phyloP scores from a whole-genome alignment of 2,113 vertebrate genomes.

The Callionymus lyra region DNA sequence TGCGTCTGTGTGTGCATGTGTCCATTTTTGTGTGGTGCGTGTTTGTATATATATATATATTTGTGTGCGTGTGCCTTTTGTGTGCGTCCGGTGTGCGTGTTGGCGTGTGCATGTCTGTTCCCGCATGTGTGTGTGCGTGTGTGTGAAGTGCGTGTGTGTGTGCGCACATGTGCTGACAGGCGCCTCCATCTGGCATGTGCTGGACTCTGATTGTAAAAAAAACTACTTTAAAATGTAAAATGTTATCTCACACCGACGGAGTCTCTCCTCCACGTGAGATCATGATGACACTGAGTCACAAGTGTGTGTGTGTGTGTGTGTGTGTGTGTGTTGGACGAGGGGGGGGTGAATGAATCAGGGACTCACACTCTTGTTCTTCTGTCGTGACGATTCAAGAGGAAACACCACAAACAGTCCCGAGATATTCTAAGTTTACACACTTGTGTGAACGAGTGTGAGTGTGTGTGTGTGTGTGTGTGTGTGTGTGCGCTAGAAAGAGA shows the following conservation, averaged over 20 bases:
- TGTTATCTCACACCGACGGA: constrained; percentile 35
- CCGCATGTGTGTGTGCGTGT: constrained; percentile 9
- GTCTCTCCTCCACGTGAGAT: constrained; percentile 53
- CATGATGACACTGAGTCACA: constrained; percentile 47
- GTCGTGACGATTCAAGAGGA: constrained; percentile 54
- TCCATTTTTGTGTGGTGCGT: too few relatives aligned
- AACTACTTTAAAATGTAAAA: constrained; percentile 33
- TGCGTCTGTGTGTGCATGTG: too few relatives aligned
- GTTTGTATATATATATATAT: too few relatives aligned
- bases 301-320: constrained; percentile 10
- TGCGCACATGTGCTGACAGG: constrained; percentile 6
- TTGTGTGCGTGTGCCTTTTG: too few relatives aligned
- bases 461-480: constrained; percentile 13
- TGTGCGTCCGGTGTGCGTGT: too few relatives aligned
- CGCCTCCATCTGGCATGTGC: constrained; percentile 35
- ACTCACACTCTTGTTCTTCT: constrained; percentile 47
- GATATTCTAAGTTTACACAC: constrained; percentile 45
- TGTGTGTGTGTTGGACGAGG: constrained; percentile 19
- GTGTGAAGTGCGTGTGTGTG: too few relatives aligned
- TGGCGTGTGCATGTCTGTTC: too few relatives aligned
- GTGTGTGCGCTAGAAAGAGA: constrained; percentile 11
- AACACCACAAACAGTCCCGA: constrained; percentile 51
- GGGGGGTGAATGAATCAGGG: constrained; percentile 58
- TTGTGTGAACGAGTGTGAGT: not conserved
- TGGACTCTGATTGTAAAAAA: constrained; percentile 15